Evolutionary conservation across 1,140 invertebrate genomes (phyloP).

Genomic region (Brachionus plicatilis): DNA sequence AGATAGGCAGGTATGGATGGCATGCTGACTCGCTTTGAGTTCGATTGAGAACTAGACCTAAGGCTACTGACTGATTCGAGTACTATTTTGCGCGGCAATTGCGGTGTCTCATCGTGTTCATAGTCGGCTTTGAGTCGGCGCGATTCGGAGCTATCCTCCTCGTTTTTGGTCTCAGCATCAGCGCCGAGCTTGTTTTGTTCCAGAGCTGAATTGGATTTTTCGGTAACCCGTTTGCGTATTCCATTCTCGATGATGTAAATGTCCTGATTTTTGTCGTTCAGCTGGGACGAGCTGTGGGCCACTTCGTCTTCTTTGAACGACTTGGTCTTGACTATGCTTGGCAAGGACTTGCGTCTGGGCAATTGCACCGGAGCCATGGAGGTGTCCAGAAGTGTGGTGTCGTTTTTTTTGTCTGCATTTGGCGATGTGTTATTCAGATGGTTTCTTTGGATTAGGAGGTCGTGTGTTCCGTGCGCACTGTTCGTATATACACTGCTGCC

Average conservation of each 20-base stretch:
- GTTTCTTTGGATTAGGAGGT: neutral
- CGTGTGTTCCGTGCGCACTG: constrained; percentile 16
- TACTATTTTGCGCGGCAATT: constrained; percentile 18
- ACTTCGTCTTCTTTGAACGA: constrained; percentile 40
- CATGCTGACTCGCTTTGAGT: constrained; percentile 32
- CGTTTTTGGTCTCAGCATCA: neutral
- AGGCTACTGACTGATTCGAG: constrained; percentile 20
- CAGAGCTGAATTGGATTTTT: constrained; percentile 39
- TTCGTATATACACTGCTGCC: constrained; percentile 19
- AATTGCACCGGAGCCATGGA: neutral
- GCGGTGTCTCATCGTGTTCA: constrained; percentile 8
- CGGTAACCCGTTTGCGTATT: constrained; percentile 52
- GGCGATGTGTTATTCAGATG: neutral
- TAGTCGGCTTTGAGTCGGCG: neutral
- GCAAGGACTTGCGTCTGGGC: constrained; percentile 38
- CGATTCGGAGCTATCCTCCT: neutral
- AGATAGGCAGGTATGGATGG: constrained; percentile 35
- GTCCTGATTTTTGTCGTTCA: constrained; percentile 44
- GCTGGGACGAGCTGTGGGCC: constrained; percentile 6
- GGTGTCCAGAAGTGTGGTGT: neutral
- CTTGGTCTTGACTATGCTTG: constrained; percentile 37
- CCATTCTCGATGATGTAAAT: constrained; percentile 56
- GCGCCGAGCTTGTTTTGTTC: constrained; percentile 20
- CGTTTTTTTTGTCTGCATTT: neutral
- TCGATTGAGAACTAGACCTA: neutral